Conservation (phyloP, 2,888 invertebrate genomes). For the Encarsia formosa region DNA sequence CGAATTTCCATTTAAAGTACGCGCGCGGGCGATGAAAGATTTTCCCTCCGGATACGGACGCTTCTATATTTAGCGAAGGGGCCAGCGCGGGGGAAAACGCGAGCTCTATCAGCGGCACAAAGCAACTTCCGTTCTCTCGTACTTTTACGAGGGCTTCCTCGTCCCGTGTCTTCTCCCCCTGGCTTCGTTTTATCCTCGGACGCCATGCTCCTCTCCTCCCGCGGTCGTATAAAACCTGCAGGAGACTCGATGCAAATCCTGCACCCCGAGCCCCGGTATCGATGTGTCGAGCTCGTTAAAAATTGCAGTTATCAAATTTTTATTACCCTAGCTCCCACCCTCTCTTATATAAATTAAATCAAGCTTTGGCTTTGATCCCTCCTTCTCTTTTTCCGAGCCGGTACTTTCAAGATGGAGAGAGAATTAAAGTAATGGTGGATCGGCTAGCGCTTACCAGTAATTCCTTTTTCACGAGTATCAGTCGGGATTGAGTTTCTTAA, state of each 20-base stretch:
- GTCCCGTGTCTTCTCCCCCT: constrained; percentile 28
- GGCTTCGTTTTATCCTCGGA: constrained; percentile 15
- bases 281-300: constrained; percentile 25
- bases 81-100: constrained; percentile 5
- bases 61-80: constrained; percentile 21
- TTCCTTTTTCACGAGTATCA: too few species aligned
- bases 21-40: constrained; percentile 19
- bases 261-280: constrained; percentile 22
- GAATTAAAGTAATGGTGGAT: too few species aligned
- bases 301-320: constrained; percentile 30
- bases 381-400: background rate
- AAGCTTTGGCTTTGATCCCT: constrained; percentile 6
- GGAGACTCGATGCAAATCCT: constrained; percentile 35
- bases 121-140: background rate
- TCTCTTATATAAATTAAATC: constrained; percentile 30
- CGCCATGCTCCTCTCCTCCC: constrained; percentile 9
- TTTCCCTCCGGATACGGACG: constrained; percentile 6
- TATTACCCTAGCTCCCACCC: constrained; percentile 6
- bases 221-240: constrained; percentile 25
- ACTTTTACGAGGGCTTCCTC: constrained; percentile 29
- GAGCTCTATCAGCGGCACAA: background rate
- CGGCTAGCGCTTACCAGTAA: too few species aligned
- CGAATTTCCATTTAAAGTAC: too few species aligned
- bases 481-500: too few species aligned
- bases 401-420: too few species aligned